Conservation (phyloP, 2,888 invertebrate genomes). For the Scaptomyza tumidula region DNA sequence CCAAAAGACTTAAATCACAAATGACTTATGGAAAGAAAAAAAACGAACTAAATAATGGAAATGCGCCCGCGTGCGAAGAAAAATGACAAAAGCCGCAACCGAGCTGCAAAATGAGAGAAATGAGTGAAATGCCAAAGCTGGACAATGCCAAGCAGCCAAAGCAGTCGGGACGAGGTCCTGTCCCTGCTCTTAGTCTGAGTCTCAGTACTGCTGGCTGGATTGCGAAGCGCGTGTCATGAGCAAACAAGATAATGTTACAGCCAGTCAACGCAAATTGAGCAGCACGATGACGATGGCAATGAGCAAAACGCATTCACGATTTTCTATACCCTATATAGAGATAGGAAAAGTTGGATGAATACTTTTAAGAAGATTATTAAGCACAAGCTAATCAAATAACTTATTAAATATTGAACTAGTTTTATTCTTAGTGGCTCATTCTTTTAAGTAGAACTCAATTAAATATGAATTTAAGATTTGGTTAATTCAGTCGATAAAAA, state of each 20-base stretch:
- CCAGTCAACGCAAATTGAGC: conserved; percentile 73
- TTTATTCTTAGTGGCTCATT: too few relatives aligned
- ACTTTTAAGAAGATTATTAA: too few relatives aligned
- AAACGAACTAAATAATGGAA: conserved; percentile 11
- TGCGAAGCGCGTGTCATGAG: conserved; percentile 71
- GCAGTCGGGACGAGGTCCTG: conserved; percentile 3
- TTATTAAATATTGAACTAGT: too few relatives aligned
- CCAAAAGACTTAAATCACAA: conserved; percentile 71
- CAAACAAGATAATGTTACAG: conserved; percentile 80
- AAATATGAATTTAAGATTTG: too few relatives aligned
- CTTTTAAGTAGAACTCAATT: too few relatives aligned
- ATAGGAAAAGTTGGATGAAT: not conserved
- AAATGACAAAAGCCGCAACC: conserved; percentile 68
- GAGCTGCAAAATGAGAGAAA: conserved; percentile 36
- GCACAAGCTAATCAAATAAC: too few relatives aligned
- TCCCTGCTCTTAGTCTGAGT: not conserved
- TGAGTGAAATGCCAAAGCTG: conserved; percentile 62
- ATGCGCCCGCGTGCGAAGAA: conserved; percentile 11
- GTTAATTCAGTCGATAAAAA: too few relatives aligned
- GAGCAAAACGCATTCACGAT: conserved; percentile 19
- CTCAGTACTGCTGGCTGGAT: conserved; percentile 19
- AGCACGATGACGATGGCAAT: conserved; percentile 23
- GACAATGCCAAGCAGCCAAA: conserved; percentile 56
- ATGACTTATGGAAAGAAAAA: conserved; percentile 57
- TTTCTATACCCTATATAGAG: conserved; percentile 20